Percentiles rank a stretch among this genome's conserved stretches.
Evolutionary conservation across 1,140 invertebrate species (phyloP).

Genomic region (Anastrepha ludens): DNA sequence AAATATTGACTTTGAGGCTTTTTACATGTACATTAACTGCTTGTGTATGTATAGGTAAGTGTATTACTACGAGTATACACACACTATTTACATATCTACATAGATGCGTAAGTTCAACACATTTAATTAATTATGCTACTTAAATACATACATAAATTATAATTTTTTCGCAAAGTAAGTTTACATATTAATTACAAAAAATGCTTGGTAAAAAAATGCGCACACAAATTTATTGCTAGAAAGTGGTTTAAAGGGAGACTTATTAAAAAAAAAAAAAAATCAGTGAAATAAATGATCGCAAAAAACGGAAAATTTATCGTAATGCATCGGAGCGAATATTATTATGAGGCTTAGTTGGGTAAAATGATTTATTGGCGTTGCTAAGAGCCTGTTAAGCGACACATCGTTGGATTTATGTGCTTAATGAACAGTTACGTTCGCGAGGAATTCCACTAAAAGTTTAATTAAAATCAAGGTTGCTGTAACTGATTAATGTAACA

Average conservation of each 20-base stretch:
- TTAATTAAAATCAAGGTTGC: background rate
- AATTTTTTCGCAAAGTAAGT: background rate
- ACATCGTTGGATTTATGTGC: slow-evolving; percentile 23
- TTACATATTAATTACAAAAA: slow-evolving; percentile 1
- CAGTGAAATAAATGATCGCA: background rate
- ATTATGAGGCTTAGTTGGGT: background rate
- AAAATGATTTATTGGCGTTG: slow-evolving; percentile 26
- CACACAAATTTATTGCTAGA: background rate
- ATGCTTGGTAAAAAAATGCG: background rate
- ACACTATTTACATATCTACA: background rate
- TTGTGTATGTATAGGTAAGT: background rate
- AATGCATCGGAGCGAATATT: background rate
- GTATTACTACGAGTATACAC: background rate
- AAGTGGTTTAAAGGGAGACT: slow-evolving; percentile 20
- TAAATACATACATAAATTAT: slow-evolving; percentile 15
- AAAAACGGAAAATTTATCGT: background rate
- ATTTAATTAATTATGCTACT: slow-evolving; percentile 52
- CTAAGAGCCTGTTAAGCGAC: slow-evolving; percentile 37
- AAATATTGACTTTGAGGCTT: slow-evolving; percentile 29
- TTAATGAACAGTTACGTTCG: slow-evolving; percentile 24
- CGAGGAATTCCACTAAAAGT: background rate
- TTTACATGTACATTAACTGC: background rate
- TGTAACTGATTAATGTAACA: too few species aligned
- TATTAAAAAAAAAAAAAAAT: background rate
- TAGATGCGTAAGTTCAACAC: background rate